Percentiles rank a stretch among this genome's conserved stretches.
phyloP scores from a whole-genome alignment of 92 coral and sea anemone species.

The Heliopora coerulea region DNA sequence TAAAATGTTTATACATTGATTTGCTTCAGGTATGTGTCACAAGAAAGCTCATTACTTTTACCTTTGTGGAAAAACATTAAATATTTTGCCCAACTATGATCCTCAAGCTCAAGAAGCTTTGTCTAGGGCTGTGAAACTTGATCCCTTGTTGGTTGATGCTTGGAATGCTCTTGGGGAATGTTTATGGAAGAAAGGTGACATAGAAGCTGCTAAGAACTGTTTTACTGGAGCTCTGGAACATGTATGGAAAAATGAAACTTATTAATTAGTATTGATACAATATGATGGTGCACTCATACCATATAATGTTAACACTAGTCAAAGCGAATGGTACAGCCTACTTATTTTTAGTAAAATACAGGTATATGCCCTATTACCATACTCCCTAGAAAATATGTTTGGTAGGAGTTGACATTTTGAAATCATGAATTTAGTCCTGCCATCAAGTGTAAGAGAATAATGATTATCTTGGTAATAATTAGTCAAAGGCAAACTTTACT shows the following conservation, averaged over 20 bases:
- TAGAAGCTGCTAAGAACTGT: slow-evolving; percentile 89
- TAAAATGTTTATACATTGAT: too few relatives aligned
- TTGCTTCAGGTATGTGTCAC: slow-evolving; percentile 60
- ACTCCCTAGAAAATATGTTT: too few relatives aligned
- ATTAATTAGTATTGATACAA: neutral
- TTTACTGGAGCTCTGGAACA: slow-evolving; percentile 92
- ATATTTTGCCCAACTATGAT: slow-evolving; percentile 72
- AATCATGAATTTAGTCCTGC: too few relatives aligned
- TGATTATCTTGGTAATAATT: too few relatives aligned
- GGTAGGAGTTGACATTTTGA: too few relatives aligned
- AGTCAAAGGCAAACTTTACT: too few relatives aligned
- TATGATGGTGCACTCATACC: too few relatives aligned
- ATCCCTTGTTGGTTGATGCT: slow-evolving; percentile 88
- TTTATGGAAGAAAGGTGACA: slow-evolving; percentile 93
- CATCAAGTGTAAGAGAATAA: too few relatives aligned
- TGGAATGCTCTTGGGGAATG: slow-evolving; percentile 98
- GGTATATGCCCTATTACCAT: too few relatives aligned
- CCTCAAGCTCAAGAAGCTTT: slow-evolving; percentile 87
- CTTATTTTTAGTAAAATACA: too few relatives aligned
- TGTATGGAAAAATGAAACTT: slow-evolving; percentile 51
- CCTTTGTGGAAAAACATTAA: slow-evolving; percentile 90
- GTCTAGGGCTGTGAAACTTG: slow-evolving; percentile 90
- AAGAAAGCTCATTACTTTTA: slow-evolving; percentile 81
- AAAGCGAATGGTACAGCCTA: too few relatives aligned
- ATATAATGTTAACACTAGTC: too few relatives aligned